Percentiles rank a stretch among this genome's conserved stretches.
Evolutionary conservation across 1,140 invertebrate species (phyloP).

Genomic region (Brachionus koreanus): DNA sequence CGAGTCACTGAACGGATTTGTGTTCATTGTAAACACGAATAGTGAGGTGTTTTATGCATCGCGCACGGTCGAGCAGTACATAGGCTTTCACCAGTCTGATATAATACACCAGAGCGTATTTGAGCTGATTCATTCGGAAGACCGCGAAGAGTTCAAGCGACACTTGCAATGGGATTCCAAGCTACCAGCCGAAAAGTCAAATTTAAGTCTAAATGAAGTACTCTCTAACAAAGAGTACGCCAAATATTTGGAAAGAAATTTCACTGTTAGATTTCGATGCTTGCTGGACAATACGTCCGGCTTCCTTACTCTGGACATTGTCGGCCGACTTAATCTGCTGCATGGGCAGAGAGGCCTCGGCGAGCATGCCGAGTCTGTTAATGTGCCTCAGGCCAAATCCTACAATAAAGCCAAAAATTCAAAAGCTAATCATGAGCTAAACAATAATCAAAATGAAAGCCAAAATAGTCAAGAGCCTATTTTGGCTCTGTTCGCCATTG

Average conservation of each 20-base stretch:
- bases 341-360: constrained; percentile 70
- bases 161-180: constrained; percentile 65
- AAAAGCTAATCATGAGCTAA: not conserved
- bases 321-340: constrained; percentile 87
- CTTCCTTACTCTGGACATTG: constrained; percentile 94
- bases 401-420: constrained; percentile 65
- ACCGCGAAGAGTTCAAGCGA: constrained; percentile 89
- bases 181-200: constrained; percentile 8
- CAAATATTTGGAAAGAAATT: constrained; percentile 71
- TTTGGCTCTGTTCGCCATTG: constrained; percentile 87
- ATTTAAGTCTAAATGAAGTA: constrained; percentile 28
- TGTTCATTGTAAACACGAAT: constrained; percentile 94
- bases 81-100: constrained; percentile 99
- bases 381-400: constrained; percentile 63
- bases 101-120: constrained; percentile 98
- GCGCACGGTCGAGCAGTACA: constrained; percentile 96
- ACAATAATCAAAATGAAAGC: not conserved
- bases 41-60: constrained; percentile 98
- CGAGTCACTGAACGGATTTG: constrained; percentile 90
- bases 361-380: not conserved
- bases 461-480: constrained; percentile 25
- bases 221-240: constrained; percentile 27
- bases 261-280: constrained; percentile 95
- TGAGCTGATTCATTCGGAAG: constrained; percentile 96
- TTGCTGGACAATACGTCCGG: constrained; percentile 97